Base-by-base conservation (phyloP, 1,140 invertebrate species). In the Rhagoletis zephyria region DNA sequence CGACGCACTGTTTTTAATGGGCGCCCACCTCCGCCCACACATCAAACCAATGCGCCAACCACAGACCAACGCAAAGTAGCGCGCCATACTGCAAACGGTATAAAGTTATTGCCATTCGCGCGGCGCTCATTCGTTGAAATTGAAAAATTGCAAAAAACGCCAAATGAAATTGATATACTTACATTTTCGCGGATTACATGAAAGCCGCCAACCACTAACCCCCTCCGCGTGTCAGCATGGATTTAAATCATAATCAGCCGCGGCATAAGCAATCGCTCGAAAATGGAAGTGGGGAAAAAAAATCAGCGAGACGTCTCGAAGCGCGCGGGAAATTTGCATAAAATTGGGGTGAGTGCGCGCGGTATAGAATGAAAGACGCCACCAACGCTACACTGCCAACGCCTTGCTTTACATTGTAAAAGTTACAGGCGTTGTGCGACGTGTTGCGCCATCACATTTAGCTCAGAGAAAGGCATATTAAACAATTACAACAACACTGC, bases 241-340 rank as follows among this genome's bases (percentile, higher is more conserved):
- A 90, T 86, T 90, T 91, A 91, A 91, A 91, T 91, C 91, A 91
- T 91, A 91, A 91, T 91, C 91, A 91, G 90, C 89, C 91, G 91
- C 90, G 90, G 85, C 85, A 42, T 4, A 61, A 19, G 59, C 51
- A n/a, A 12, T 85, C 51, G 51, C 81, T 16, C 59, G 3, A 14
- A 3, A 14, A 4, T 14, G 51, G 90, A 91, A 87, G 19, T 14
- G n/a, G n/a, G n/a, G n/a, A n/a, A 86, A 63, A 87, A 67, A 65
- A 67, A 56, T 87, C 42, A 30, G 42, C 42, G 42, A 40, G 4
- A 4, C 30, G 51, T 10, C 12, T 12, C 51, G 51, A 30, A 60
- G 9, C 14, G 42, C 63, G 48, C 56, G 51, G n/a, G 67, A 77
- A 87, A 87, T 87, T 81, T 87, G 87, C 87, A 87, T 81, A 87